Conservation (phyloP, 2,113 vertebrate species). For the Oncorhynchus clarkii region DNA sequence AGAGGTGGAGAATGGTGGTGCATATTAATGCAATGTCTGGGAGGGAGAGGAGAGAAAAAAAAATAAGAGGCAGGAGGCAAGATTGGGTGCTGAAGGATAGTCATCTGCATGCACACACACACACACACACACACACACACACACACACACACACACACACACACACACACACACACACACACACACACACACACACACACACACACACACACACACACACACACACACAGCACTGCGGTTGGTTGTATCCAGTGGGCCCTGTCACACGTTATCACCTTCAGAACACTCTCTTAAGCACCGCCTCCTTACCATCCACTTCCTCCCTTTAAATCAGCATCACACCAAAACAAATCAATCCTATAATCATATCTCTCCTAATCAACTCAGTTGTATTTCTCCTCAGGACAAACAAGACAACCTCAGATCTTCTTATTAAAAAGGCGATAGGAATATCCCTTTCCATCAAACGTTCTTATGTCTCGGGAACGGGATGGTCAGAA, state of each 20-base stretch:
- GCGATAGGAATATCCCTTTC: background rate
- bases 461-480: background rate
- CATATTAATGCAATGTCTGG: constrained; percentile 41
- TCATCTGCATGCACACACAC: background rate
- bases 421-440: background rate
- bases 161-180: constrained; percentile 15
- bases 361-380: too few species aligned
- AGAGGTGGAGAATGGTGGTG: constrained; percentile 10
- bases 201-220: constrained; percentile 2
- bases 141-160: constrained; percentile 1
- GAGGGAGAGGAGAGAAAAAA: background rate
- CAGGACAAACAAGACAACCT: background rate
- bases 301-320: background rate
- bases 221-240: constrained; percentile 18
- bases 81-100: background rate
- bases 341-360: background rate
- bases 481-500: background rate
- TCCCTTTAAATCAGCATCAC: background rate
- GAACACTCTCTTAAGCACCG: background rate
- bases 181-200: constrained; percentile 3
- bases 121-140: constrained; percentile 14
- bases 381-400: background rate
- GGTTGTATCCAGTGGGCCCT: background rate
- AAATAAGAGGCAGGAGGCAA: constrained; percentile 18
- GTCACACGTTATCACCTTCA: constrained; percentile 12